Evolutionary conservation across 1,140 invertebrate species (phyloP).

Genomic region (Drosophila tani): DNA sequence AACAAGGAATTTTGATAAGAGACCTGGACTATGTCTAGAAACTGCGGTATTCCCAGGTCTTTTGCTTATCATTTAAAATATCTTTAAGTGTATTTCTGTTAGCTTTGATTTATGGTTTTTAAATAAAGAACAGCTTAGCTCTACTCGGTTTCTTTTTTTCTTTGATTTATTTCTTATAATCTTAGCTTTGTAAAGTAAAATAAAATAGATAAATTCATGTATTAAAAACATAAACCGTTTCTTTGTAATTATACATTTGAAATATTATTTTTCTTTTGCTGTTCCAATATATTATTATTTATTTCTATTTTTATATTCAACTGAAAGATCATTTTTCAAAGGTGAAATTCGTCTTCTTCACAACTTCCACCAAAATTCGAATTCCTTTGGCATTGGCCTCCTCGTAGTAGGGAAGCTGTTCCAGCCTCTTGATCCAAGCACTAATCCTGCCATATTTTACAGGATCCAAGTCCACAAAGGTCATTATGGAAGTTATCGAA

Average conservation of each 20-base stretch:
- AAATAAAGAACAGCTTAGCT: background rate
- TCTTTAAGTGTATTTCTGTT: background rate
- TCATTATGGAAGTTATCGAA: constrained; percentile 76
- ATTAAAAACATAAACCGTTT: background rate
- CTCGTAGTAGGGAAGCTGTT: constrained; percentile 79
- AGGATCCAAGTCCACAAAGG: constrained; percentile 64
- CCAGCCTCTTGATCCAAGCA: constrained; percentile 70
- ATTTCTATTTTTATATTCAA: too few species aligned
- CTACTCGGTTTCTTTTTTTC: too few species aligned
- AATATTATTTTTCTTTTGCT: background rate
- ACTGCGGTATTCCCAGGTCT: too few species aligned
- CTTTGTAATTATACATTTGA: background rate
- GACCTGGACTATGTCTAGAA: background rate
- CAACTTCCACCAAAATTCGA: constrained; percentile 44
- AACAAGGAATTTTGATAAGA: background rate
- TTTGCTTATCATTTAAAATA: background rate
- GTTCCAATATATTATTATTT: background rate
- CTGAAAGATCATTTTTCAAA: constrained; percentile 6
- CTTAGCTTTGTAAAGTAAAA: too few species aligned
- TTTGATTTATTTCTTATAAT: background rate
- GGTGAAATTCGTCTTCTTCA: constrained; percentile 40
- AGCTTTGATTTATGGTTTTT: background rate
- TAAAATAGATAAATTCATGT: background rate
- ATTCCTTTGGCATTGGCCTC: constrained; percentile 70
- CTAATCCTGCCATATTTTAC: constrained; percentile 64